Conservation (phyloP, 2,797 vertebrate genomes). For the Danio tinwini region DNA sequence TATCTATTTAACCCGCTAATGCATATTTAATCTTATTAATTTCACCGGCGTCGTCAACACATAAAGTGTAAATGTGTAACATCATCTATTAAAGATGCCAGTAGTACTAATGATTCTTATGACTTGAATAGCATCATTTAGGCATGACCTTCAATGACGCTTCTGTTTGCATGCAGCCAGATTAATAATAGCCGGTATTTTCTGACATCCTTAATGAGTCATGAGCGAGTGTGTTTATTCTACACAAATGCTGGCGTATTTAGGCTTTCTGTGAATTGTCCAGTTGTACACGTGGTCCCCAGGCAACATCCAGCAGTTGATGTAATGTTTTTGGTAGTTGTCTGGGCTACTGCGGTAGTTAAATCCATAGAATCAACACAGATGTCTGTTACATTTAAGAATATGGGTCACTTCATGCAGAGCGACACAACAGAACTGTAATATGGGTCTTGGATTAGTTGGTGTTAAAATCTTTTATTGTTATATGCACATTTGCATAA, state of each 20-base stretch:
- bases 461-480: no score
- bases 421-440: conserved; percentile 9
- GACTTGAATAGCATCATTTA: conserved; percentile 36
- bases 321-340: conserved; percentile 38
- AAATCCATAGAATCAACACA: conserved; percentile 41
- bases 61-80: conserved; percentile 2
- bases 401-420: conserved; percentile 7
- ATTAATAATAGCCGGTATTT: conserved; percentile 35
- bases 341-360: conserved; percentile 26
- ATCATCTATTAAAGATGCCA: conserved; percentile 16
- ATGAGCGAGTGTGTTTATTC: conserved; percentile 16
- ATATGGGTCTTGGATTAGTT: not conserved
- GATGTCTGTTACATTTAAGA: conserved; percentile 16
- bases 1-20: conserved; percentile 12
- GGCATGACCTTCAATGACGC: conserved; percentile 30
- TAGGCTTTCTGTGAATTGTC: conserved; percentile 6
- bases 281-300: not conserved
- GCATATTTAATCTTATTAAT: conserved; percentile 28
- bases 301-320: conserved; percentile 25
- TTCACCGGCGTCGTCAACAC: not conserved
- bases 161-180: conserved; percentile 14
- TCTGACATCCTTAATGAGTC: conserved; percentile 30
- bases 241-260: not conserved
- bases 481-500: no score
- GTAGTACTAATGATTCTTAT: conserved; percentile 33